These are phyloP conservation scores for Dasypus novemcinctus DNA, from an alignment of 2,113 vertebrate genomes.

Conservation along the genomic window DNA sequence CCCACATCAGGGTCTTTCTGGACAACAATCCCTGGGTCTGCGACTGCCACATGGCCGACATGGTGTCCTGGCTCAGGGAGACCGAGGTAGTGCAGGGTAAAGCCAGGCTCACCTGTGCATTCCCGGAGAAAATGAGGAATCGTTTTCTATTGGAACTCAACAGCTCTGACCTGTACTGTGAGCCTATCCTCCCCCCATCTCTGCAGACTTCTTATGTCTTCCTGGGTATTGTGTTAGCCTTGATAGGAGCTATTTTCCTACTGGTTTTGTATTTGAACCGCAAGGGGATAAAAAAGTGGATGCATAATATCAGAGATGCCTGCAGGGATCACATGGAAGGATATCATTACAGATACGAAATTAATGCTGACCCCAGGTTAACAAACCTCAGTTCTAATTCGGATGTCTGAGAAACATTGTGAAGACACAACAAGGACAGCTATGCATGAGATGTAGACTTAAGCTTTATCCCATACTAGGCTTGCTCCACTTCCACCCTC, in stretches of 20 bases:
- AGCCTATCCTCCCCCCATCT: conserved; percentile 70
- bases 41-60: conserved; percentile 87
- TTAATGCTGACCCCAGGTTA: conserved; percentile 94
- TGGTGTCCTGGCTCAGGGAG: conserved; percentile 91
- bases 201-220: conserved; percentile 98
- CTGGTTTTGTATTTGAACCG: conserved; percentile 98
- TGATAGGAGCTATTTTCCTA: conserved; percentile 97
- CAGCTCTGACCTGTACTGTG: conserved; percentile 84
- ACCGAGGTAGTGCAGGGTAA: conserved; percentile 81
- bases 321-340: conserved; percentile 99
- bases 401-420: conserved; percentile 85
- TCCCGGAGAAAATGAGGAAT: conserved; percentile 83
- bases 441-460: conserved; percentile 90
- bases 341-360: conserved; percentile 98
- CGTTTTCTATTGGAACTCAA: conserved; percentile 84
- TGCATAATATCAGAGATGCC: conserved; percentile 97
- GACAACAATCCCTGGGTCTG: conserved; percentile 91
- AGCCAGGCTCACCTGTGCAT: conserved; percentile 85
- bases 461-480: conserved; percentile 70
- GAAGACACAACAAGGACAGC: conserved; percentile 33
- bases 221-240: conserved; percentile 94
- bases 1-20: conserved; percentile 81
- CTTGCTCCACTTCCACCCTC: conserved; percentile 72
- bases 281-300: conserved; percentile 98
- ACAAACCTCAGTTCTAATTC: conserved; percentile 97